phyloP scores from a whole-genome alignment of 2,888 invertebrate species.

The Trichacis sp. region DNA sequence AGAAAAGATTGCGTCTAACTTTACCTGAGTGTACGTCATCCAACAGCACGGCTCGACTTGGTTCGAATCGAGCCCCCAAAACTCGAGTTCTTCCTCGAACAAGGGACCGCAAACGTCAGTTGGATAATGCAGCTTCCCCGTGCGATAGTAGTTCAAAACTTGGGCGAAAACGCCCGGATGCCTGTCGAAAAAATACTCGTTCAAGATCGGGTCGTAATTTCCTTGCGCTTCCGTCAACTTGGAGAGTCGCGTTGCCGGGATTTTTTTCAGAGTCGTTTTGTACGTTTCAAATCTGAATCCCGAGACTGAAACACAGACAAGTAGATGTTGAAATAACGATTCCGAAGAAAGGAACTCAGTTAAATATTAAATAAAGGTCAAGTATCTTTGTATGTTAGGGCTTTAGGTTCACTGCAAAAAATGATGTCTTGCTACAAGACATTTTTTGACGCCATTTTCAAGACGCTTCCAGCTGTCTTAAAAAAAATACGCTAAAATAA shows the following conservation, averaged over 20 bases:
- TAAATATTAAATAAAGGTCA: too few relatives aligned
- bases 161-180: constrained; percentile 98
- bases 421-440: too few relatives aligned
- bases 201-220: constrained; percentile 98
- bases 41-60: constrained; percentile 99
- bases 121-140: constrained; percentile 97
- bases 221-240: constrained; percentile 95
- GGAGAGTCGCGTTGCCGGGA: constrained; percentile 94
- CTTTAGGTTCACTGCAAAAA: too few relatives aligned
- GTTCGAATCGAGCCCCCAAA: constrained; percentile 99
- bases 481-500: too few relatives aligned
- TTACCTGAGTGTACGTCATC: constrained; percentile 98
- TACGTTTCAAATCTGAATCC: constrained; percentile 98
- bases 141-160: constrained; percentile 97
- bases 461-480: too few relatives aligned
- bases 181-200: constrained; percentile 99
- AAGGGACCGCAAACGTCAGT: constrained; percentile 99
- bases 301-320: too few relatives aligned
- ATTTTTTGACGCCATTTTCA: too few relatives aligned
- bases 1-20: not conserved
- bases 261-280: constrained; percentile 96
- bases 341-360: constrained; percentile 41
- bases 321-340: too few relatives aligned
- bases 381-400: too few relatives aligned
- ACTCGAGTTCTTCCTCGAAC: constrained; percentile 99